Base-by-base conservation (phyloP, 2,113 vertebrate species). In the Cyphomyrus plagiostoma region DNA sequence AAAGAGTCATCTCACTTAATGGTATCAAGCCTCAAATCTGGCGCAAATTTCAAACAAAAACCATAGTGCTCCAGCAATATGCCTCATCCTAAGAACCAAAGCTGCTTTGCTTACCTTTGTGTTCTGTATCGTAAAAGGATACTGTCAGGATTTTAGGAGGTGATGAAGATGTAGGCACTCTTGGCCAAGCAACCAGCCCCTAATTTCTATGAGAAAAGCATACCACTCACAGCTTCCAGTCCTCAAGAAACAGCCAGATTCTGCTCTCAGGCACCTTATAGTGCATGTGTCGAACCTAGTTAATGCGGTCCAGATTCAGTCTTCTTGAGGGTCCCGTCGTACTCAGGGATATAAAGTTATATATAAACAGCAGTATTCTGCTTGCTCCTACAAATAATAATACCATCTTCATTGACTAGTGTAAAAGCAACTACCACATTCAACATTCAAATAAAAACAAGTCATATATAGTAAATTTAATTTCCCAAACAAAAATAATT, bases 81-180 rank as follows among this genome's bases (percentile, higher is more conserved):
- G 45, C 42, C 26, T 49, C 42, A 66, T n/a, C 23, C 87, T 3
- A 0, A 74, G 62, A 88, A 66, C 35, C 87, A 88, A 66, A 42
- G 87, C 53, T 66, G 85, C 85, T 87, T 39, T 87, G 49, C 26
- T 53, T 46, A 87, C 26, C 49, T 87, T 19, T 11, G 0, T 19
- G 50, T 87, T 87, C 85, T 87, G 85, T 87, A 87, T 87, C 85
- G 85, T 87, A 87, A 87, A 87, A 87, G 85, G 50, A 87, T 87
- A 87, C 50, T 53, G 50, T 39, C 30, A 87, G 48, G 46, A 35
- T 87, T 26, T 87, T 35, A 87, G 49, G 50, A 35, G 19, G 13
- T 85, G 46, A 46, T 85, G 42, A 85, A 85, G 46, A 85, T 46
- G 42, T 6, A 84, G 45, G 39, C 42, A 48, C 39, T 46, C 45